These are phyloP conservation scores for Eulemur rufifrons DNA, from an alignment of 2,113 vertebrate genomes.

Conservation along the genomic window DNA sequence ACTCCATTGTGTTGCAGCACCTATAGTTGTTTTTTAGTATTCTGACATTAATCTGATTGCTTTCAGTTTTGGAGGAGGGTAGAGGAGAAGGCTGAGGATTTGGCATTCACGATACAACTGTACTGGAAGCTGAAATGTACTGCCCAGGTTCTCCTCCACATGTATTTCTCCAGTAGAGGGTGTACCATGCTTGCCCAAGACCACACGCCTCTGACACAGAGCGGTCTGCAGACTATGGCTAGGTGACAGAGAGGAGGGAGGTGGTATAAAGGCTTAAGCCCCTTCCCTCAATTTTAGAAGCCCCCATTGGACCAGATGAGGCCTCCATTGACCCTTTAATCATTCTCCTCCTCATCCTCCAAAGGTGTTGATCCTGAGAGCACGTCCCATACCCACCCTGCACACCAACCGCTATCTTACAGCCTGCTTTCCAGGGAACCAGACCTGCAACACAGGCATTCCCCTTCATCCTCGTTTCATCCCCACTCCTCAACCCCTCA, in stretches of 20 bases:
- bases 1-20: not conserved
- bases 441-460: not conserved
- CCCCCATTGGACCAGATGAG: not conserved
- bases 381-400: not conserved
- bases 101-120: too few species aligned
- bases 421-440: not conserved
- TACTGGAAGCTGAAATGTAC: too few species aligned
- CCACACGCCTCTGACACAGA: accelerated
- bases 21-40: not conserved
- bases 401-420: not conserved
- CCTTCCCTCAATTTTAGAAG: not conserved
- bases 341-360: not conserved
- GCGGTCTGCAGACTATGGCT: too few species aligned
- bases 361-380: not conserved
- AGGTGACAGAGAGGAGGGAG: too few species aligned
- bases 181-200: not conserved
- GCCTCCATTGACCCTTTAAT: not conserved
- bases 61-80: not conserved
- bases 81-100: not conserved
- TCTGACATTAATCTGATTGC: not conserved
- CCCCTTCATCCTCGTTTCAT: not conserved
- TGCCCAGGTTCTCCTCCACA: too few species aligned
- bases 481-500: accelerated
- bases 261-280: not conserved
- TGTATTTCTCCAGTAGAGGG: not conserved